Evolutionary conservation across 2,888 invertebrate genomes (phyloP), one percentile per base, ranked within the genome.

Genomic region (Cyclophora punctaria): DNA sequence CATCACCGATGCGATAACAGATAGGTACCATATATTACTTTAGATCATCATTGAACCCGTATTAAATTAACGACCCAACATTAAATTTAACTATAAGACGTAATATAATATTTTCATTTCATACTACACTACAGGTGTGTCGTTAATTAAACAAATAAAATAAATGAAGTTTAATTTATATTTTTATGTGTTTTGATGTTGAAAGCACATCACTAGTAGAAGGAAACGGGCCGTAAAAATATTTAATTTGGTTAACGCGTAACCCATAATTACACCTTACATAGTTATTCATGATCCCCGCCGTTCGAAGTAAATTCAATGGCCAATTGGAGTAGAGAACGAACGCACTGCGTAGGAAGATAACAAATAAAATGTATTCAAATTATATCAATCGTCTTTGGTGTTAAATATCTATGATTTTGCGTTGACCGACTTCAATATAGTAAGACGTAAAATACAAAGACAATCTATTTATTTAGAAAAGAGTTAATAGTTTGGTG

Each of bases 211-310:
- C 80, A 71, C 80, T 80, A 78, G 64, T 55, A 52, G 57, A 59
- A 73, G 73, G 72, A 75, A 78, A 74, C 73, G 66, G 71, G 61
- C 74, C 75, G 73, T 77, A 77, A 78, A 79, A 80, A 80, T 78
- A 78, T 80, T 81, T 80, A 80, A 80, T 81, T 80, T 80, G 74
- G 74, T 67, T 75, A 73, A 69, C 70, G 70, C 71, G 71, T 74
- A 80, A 71, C 77, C 79, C 64, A 66, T 78, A 77, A 81, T 81
- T 81, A 81, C 64, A 68, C 62, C 68, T 70, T 73, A 73, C 76
- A 70, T 71, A 71, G 75, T 78, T 76, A 75, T 75, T 71, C 72
- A 75, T 66, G 71, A 71, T 71, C 66, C 66, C 66, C 69, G 65
- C 64, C 59, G 20, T 66, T 69, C 70, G 67, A 64, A 67, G 71